A percentile compares a stretch with the other conserved stretches of the same genome.
Evolutionary conservation across 2,797 vertebrate species (phyloP).

Genomic region (Hylomyscus alleni): DNA sequence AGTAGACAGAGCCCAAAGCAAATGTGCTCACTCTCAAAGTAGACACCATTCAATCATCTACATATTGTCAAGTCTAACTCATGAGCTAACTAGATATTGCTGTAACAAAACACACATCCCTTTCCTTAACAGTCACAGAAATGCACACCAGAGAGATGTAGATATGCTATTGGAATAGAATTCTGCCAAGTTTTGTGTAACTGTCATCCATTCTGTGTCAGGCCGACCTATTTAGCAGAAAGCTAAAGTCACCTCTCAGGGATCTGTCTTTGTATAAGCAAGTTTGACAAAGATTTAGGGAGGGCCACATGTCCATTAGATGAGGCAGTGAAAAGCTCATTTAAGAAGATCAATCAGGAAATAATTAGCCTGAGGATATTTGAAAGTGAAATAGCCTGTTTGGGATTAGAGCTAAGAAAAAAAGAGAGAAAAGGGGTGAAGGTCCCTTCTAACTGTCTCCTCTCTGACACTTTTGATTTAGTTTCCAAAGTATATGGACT

Average conservation of each 20-base stretch:
- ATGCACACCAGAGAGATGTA: background rate
- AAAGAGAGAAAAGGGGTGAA: conserved; percentile 47
- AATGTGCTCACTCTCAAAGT: background rate
- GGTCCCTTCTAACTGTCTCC: background rate
- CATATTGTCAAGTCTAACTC: background rate
- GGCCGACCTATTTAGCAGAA: conserved; percentile 67
- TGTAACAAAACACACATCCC: background rate
- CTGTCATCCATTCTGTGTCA: conserved; percentile 26
- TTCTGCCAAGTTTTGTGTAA: background rate
- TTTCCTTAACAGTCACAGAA: background rate
- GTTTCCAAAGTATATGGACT: background rate
- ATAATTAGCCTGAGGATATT: conserved; percentile 81
- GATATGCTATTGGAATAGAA: background rate
- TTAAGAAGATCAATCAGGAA: conserved; percentile 79
- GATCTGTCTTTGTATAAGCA: conserved; percentile 47
- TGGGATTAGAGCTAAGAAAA: conserved; percentile 56
- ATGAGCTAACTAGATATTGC: background rate
- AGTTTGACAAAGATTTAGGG: conserved; percentile 64
- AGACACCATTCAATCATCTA: background rate
- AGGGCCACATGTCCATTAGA: conserved; percentile 33
- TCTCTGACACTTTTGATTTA: background rate
- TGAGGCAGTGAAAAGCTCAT: conserved; percentile 69
- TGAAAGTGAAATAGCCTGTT: conserved; percentile 74
- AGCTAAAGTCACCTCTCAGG: conserved; percentile 37
- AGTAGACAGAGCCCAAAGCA: background rate